A percentile compares a stretch with the other conserved stretches of the same genome.
phyloP scores from a whole-genome alignment of 2,888 invertebrate genomes.

The Volucella bombylans region DNA sequence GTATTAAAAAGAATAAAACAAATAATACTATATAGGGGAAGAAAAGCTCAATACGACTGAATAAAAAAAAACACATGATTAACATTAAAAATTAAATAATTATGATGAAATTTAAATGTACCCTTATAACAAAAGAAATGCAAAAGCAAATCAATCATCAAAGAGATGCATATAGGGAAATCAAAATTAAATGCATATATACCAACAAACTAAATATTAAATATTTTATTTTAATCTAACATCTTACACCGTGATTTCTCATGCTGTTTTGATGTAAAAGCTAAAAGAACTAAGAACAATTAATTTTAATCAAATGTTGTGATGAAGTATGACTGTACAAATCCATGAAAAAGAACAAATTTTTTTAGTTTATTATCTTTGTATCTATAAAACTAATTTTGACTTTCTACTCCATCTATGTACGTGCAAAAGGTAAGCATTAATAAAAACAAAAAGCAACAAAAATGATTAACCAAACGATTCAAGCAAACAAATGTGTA shows the following conservation, averaged over 20 bases:
- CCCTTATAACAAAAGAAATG: slow-evolving; percentile 22
- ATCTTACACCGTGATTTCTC: slow-evolving; percentile 27
- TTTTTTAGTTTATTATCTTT: slow-evolving; percentile 6
- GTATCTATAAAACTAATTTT: not conserved
- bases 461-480: not conserved
- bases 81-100: slow-evolving; percentile 10
- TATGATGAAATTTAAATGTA: slow-evolving; percentile 54
- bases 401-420: slow-evolving; percentile 3
- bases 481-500: not conserved
- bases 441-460: slow-evolving; percentile 1
- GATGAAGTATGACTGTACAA: slow-evolving; percentile 69
- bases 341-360: slow-evolving; percentile 23
- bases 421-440: slow-evolving; percentile 5
- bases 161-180: slow-evolving; percentile 51
- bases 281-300: not conserved
- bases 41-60: slow-evolving; percentile 76
- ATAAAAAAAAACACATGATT: slow-evolving; percentile 47
- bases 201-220: slow-evolving; percentile 30
- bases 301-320: slow-evolving; percentile 59
- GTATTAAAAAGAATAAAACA: slow-evolving; percentile 44
- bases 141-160: slow-evolving; percentile 55
- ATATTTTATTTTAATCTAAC: not conserved
- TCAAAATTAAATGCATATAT: slow-evolving; percentile 21
- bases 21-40: slow-evolving; percentile 71
- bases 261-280: slow-evolving; percentile 8